Conservation (phyloP, 2,888 invertebrate genomes). For the Spodoptera exigua region DNA sequence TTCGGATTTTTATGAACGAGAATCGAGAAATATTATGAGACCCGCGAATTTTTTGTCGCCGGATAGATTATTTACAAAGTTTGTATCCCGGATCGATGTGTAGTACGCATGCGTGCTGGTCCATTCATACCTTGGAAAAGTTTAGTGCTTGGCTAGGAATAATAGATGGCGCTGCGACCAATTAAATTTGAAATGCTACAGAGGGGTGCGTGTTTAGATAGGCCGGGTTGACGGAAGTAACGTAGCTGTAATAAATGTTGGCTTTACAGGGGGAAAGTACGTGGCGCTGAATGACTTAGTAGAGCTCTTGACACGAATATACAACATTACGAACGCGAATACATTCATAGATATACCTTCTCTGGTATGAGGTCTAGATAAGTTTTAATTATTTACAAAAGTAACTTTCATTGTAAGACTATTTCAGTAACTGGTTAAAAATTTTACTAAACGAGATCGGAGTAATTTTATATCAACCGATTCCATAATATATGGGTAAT, state of each 20-base stretch:
- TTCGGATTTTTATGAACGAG: slow-evolving; percentile 28
- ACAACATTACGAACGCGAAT: slow-evolving; percentile 23
- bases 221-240: slow-evolving; percentile 49
- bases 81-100: slow-evolving; percentile 80
- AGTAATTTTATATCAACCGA: no score
- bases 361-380: slow-evolving; percentile 1
- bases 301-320: slow-evolving; percentile 45
- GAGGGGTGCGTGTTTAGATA: slow-evolving; percentile 55
- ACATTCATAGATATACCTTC: slow-evolving; percentile 16
- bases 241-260: slow-evolving; percentile 53
- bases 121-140: slow-evolving; percentile 74
- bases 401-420: slow-evolving; percentile 3
- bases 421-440: not conserved
- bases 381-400: slow-evolving; percentile 1
- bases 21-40: slow-evolving; percentile 59
- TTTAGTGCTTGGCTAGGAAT: slow-evolving; percentile 60
- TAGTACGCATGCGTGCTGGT: slow-evolving; percentile 82
- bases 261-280: slow-evolving; percentile 43
- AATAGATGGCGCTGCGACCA: slow-evolving; percentile 76
- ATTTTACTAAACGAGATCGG: not conserved
- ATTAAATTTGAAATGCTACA: slow-evolving; percentile 62
- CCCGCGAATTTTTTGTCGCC: slow-evolving; percentile 68
- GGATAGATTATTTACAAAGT: slow-evolving; percentile 82
- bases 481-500: no score
- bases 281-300: slow-evolving; percentile 35